Evolutionary conservation across 2,113 vertebrate species (phyloP).

Genomic region (Cygnus atratus): DNA sequence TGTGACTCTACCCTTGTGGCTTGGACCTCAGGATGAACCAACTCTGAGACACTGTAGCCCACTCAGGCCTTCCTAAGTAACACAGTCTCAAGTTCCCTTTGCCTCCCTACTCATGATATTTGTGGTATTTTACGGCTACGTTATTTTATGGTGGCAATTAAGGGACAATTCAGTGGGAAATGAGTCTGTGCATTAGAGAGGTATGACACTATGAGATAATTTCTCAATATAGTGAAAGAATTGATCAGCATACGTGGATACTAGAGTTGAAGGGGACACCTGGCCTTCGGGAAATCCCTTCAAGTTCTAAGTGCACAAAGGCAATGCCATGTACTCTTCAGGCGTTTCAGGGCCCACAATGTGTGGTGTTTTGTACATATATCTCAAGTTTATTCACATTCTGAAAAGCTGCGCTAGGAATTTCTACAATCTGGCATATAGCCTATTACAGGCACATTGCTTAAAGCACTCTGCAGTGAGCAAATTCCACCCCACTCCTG

Average conservation of each 20-base stretch:
- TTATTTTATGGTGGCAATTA: background rate
- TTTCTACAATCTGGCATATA: conserved; percentile 10
- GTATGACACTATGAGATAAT: background rate
- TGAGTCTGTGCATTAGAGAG: background rate
- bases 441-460: background rate
- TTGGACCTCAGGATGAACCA: background rate
- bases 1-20: background rate
- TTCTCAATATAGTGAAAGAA: background rate
- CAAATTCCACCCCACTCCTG: background rate
- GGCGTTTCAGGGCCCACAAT: background rate
- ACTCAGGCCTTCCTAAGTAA: background rate
- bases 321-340: background rate
- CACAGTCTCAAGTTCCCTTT: background rate
- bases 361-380: background rate
- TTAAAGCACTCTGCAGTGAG: background rate
- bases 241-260: background rate
- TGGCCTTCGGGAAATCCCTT: background rate
- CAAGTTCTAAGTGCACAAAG: background rate
- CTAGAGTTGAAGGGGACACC: background rate
- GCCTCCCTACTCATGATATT: background rate
- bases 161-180: background rate
- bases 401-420: conserved; percentile 50
- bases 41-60: background rate
- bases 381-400: conserved; percentile 3
- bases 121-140: background rate